Base-by-base conservation (phyloP, 2,888 invertebrate species). In the Doris montereyensis region DNA sequence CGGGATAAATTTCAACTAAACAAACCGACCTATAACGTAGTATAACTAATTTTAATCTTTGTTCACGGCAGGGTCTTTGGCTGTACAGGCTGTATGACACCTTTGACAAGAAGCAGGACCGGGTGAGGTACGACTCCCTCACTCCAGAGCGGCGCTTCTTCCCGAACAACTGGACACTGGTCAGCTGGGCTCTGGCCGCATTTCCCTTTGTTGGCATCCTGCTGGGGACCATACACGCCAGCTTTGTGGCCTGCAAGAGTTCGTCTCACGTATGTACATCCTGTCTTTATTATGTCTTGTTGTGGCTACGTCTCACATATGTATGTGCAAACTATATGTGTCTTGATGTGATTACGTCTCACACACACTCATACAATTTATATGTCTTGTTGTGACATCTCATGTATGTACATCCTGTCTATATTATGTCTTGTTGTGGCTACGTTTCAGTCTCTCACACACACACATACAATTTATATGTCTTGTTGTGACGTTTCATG, bases 171-270 rank as follows among this genome's bases (percentile, higher is more conserved):
- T 88, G 87, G 86, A 85, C 86, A 57, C 81, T 86, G 24, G 82
- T 87, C 5, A 83, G 85, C 77, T 87, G 88, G 87, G 83, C 85
- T 30, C 81, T 88, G 28, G 86, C 87, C 17, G 86, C 84, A 28
- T 83, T 87, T 1, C 88, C 87, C 5, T 87, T 85, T 77, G 82
- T 88, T 13, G 87, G 87, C 8, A 83, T 88, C 13, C 83, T 87
- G 5, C 83, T 87, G 5, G 88, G 87, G 34, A 85, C 84, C 41
- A 84, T 88, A 32, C 87, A 88, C 76, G 82, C 84, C 24, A 79
- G 82, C 34, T 79, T 81, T 68, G 74, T 79, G 26, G 82, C 81
- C 10, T 81, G 79, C 32, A 81, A 81, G 21, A 73, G 77, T 10
- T 74, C 80, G 5, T 80, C 79, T 21, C 77, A 78, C 67, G 83